These are phyloP conservation scores for Neomorphus geoffroyi DNA, from an alignment of 2,797 vertebrate genomes.

Conservation along the genomic window DNA sequence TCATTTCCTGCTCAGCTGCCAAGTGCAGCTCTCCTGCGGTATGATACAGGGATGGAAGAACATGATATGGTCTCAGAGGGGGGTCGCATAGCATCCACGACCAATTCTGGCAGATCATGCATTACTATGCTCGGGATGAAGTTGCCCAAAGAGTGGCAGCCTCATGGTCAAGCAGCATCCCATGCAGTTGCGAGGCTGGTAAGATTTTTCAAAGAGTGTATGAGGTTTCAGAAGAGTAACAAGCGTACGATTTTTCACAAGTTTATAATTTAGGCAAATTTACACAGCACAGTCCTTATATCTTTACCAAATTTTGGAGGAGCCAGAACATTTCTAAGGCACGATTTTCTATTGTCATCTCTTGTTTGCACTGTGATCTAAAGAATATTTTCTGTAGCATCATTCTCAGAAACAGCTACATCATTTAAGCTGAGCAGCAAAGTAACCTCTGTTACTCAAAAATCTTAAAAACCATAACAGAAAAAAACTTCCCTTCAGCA, in stretches of 20 bases:
- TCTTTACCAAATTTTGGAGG: neutral
- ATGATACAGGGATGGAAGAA: neutral
- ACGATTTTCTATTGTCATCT: neutral
- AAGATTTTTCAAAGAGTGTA: neutral
- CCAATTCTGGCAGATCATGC: rapidly evolving
- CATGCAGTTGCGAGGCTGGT: neutral
- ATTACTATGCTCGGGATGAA: neutral
- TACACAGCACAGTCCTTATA: neutral
- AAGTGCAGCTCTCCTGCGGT: neutral
- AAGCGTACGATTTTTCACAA: neutral
- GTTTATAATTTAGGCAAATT: neutral
- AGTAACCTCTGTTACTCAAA: neutral
- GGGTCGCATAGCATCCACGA: rapidly evolving
- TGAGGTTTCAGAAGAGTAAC: neutral
- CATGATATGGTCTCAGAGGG: neutral
- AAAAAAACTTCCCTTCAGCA: neutral
- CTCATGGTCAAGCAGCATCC: neutral
- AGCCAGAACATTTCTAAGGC: neutral
- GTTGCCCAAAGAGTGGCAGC: neutral
- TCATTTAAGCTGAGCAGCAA: neutral
- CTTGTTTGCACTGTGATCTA: neutral
- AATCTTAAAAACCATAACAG: neutral
- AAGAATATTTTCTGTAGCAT: neutral
- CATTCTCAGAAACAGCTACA: neutral
- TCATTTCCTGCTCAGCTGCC: neutral